Conservation (phyloP, 1,140 invertebrate species). For the Drosophila novamexicana region DNA sequence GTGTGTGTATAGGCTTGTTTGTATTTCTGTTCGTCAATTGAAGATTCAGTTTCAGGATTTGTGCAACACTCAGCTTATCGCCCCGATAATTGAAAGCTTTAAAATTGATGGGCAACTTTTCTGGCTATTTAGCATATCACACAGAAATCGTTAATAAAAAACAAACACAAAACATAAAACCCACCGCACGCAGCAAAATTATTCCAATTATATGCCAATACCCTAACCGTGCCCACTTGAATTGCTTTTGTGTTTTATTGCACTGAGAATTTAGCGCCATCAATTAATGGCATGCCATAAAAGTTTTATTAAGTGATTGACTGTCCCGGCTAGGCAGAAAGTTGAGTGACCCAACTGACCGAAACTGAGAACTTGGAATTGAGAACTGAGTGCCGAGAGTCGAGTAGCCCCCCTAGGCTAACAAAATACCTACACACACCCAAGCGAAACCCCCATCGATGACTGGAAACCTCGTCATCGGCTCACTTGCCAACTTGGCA, state of each 20-base stretch:
- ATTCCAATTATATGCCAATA: constrained; percentile 34
- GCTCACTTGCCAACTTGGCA: constrained; percentile 60
- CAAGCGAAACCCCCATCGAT: constrained; percentile 7
- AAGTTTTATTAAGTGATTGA: constrained; percentile 81
- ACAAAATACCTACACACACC: constrained; percentile 12
- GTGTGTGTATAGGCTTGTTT: constrained; percentile 5
- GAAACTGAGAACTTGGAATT: not conserved
- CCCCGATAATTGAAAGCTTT: constrained; percentile 74
- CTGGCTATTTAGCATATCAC: constrained; percentile 41
- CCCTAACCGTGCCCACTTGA: constrained; percentile 1
- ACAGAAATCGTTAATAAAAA: constrained; percentile 29
- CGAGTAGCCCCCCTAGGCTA: not conserved
- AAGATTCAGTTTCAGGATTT: constrained; percentile 41
- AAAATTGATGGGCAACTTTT: constrained; percentile 72
- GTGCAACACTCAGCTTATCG: constrained; percentile 64
- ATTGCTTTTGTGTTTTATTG: constrained; percentile 49
- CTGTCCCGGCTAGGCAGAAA: constrained; percentile 46
- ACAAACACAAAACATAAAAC: not conserved
- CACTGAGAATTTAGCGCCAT: constrained; percentile 55
- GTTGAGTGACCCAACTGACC: constrained; percentile 65
- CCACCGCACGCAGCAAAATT: constrained; percentile 28
- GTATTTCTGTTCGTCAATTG: not conserved
- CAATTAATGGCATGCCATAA: constrained; percentile 80
- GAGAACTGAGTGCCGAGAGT: not conserved
- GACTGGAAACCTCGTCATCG: constrained; percentile 15